Evolutionary conservation across 2,888 invertebrate species (phyloP).

Genomic region (Drosophila prostipennis): DNA sequence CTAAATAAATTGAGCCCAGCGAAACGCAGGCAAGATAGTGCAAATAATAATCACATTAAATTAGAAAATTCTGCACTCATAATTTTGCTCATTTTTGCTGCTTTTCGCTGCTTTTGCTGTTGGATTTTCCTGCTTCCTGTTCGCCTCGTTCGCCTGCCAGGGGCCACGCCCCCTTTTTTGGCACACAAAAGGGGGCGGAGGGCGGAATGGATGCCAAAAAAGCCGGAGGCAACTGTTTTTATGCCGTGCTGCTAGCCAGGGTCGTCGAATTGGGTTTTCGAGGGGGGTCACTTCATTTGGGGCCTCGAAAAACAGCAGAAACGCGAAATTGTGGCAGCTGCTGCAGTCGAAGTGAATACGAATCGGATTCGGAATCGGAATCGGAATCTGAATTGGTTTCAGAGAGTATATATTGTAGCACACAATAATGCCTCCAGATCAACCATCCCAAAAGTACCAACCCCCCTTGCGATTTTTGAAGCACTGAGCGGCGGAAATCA

Average conservation of each 20-base stretch:
- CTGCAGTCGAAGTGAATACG: neutral
- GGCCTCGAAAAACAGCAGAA: conserved; percentile 2
- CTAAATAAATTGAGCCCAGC: conserved; percentile 18
- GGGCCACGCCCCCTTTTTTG: conserved; percentile 28
- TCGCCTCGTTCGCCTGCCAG: conserved; percentile 13
- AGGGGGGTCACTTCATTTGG: conserved; percentile 12
- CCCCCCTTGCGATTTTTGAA: neutral
- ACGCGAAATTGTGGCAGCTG: conserved; percentile 25
- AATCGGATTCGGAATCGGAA: conserved; percentile 8
- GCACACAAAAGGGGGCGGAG: conserved; percentile 20
- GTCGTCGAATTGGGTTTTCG: neutral
- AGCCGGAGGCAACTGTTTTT: conserved; percentile 35
- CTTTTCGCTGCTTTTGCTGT: conserved; percentile 8
- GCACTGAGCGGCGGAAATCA: conserved; percentile 34
- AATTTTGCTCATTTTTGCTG: conserved; percentile 44
- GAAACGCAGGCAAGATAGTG: conserved; percentile 3
- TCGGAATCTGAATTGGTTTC: conserved; percentile 10
- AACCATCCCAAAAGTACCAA: conserved; percentile 4
- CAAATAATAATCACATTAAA: conserved; percentile 43
- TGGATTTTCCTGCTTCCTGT: conserved; percentile 23
- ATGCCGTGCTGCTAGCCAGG: conserved; percentile 1
- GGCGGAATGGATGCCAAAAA: conserved; percentile 33
- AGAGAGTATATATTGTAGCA: conserved; percentile 31
- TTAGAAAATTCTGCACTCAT: conserved; percentile 45
- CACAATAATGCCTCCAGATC: conserved; percentile 31